These are phyloP conservation scores for Silurus lanzhouensis DNA, from an alignment of 2,797 vertebrate genomes.

Conservation along the genomic window DNA sequence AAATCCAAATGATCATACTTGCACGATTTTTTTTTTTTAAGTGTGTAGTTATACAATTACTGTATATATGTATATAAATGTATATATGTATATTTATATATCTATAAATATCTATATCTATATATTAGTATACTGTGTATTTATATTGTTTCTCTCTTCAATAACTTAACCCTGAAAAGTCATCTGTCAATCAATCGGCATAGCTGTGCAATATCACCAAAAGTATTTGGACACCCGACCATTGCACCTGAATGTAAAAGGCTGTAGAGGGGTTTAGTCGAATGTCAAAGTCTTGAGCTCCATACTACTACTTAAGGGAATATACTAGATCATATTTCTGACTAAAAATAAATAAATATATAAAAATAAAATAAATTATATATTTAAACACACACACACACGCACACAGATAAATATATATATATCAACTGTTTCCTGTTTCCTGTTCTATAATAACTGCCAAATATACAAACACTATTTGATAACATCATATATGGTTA, in stretches of 20 bases:
- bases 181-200: not conserved
- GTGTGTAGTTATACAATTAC: not conserved
- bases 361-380: no score
- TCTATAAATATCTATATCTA: not conserved
- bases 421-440: no score
- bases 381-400: no score
- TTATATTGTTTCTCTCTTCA: not conserved
- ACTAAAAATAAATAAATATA: not conserved
- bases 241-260: not conserved
- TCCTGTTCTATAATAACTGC: no score
- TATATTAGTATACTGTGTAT: not conserved
- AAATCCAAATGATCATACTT: not conserved
- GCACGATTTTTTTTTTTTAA: not conserved
- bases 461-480: no score
- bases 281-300: not conserved
- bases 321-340: not conserved
- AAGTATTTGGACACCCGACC: no score
- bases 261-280: not conserved
- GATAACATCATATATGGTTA: no score
- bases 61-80: not conserved
- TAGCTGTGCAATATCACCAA: not conserved
- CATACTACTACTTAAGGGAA: not conserved
- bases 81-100: not conserved
- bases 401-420: no score
- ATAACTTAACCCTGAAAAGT: not conserved